Conservation (phyloP, 2,797 vertebrate species). For the Megaceryle alcyon region DNA sequence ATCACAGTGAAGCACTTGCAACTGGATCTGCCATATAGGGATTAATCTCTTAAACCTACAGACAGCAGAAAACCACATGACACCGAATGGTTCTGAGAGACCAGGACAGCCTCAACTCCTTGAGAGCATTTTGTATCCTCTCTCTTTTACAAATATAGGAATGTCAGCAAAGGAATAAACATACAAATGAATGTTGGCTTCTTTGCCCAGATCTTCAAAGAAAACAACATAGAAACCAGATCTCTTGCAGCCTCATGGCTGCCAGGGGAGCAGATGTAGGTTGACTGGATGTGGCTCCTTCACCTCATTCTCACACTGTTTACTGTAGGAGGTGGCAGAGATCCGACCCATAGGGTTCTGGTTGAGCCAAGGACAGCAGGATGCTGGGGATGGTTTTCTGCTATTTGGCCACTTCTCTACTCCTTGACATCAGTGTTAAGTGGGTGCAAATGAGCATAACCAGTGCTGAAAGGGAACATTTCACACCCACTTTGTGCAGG, state of each 20-base stretch:
- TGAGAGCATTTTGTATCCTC: not conserved
- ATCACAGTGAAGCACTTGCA: not conserved
- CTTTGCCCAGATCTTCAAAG: not conserved
- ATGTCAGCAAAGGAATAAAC: not conserved
- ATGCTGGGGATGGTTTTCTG: not conserved
- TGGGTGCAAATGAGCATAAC: not conserved
- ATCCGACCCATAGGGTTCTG: fast-evolving
- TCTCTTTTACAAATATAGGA: not conserved
- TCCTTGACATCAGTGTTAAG: not conserved
- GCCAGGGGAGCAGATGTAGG: not conserved
- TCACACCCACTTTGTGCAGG: not conserved
- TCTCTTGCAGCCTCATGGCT: not conserved
- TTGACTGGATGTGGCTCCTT: not conserved
- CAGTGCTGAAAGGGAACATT: not conserved
- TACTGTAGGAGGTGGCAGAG: not conserved
- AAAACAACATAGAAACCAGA: not conserved
- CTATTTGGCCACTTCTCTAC: not conserved
- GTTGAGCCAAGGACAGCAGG: not conserved
- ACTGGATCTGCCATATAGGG: not conserved
- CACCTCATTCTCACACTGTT: not conserved
- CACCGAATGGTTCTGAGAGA: not conserved
- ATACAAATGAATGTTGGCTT: not conserved
- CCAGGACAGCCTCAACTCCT: not conserved
- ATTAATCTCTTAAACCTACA: not conserved
- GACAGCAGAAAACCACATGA: not conserved